Evolutionary conservation across 2,113 vertebrate genomes (phyloP), one percentile per base, ranked within the genome.

Genomic region (Pelodiscus sinensis): DNA sequence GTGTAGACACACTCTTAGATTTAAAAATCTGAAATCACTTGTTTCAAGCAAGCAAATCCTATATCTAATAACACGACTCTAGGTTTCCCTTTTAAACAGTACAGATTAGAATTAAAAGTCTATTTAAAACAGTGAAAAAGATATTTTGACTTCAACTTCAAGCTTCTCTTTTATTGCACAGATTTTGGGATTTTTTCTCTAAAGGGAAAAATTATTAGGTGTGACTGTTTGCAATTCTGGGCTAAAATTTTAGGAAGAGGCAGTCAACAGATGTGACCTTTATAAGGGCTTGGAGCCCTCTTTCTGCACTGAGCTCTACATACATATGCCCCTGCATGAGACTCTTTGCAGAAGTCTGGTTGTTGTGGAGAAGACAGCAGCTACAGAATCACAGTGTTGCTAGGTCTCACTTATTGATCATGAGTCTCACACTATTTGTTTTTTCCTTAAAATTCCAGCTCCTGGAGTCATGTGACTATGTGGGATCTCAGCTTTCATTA

Each of bases 301-400:
- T 8, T 77, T 78, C 83, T 85, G 83, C 16, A 31, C 3, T 1
- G 1, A 87, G 51, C 21, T 27, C 55, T 1, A 58, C 50, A 9
- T 24, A 51, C 0, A 0, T 31, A 9, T 68, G 31, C 16, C 31
- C 31, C 65, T n/a, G 31, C 65, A 35, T 68, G 31, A 31, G n/a
- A 68, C 31, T 68, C 65, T n/a, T 31, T 68, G 15, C 50, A 31
- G 38, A 35, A 2, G 7, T 21, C 51, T 71, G 58, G 52, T 15
- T 1, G 25, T 9, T 13, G 21, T 4, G 75, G 21, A 79, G 52
- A 68, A 4, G 27, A 25, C 31, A 2, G 7, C 44, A 21, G 58
- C 52, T 62, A 21, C 73, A 87, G 65, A 27, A 10, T n/a, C 24
- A 44, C 11, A 14, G 25, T 27, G 57, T 31, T 78, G 56, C 25